Evolutionary conservation across 2,113 vertebrate species (phyloP).

Genomic region (Struthidea cinerea): DNA sequence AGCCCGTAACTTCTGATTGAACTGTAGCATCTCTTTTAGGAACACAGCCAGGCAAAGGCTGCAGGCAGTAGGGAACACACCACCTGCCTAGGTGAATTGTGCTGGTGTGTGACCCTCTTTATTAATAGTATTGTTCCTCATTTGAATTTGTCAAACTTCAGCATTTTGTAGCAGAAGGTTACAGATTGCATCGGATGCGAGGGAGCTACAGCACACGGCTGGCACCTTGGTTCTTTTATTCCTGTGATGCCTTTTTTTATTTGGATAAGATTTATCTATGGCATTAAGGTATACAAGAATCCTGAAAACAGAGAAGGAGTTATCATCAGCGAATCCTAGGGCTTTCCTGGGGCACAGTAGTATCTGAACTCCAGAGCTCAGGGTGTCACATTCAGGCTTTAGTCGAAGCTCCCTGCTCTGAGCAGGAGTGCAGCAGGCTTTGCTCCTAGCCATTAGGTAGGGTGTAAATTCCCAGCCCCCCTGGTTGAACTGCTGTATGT

Average conservation of each 20-base stretch:
- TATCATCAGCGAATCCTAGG: neutral
- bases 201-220: neutral
- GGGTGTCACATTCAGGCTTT: neutral
- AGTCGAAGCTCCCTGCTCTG: neutral
- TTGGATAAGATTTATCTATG: neutral
- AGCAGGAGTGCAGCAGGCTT: neutral
- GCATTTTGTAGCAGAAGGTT: conserved; percentile 31
- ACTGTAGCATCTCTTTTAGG: neutral
- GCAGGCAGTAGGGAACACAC: neutral
- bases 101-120: conserved; percentile 19
- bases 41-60: neutral
- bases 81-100: neutral
- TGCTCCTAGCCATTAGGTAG: neutral
- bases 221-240: neutral
- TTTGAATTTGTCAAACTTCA: conserved; percentile 61
- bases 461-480: neutral
- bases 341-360: rapidly evolving
- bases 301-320: neutral
- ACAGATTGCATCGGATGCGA: neutral
- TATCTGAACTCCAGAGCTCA: neutral
- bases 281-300: neutral
- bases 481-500: neutral
- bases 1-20: conserved; percentile 28
- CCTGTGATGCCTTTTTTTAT: neutral
- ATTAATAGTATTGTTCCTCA: conserved; percentile 39